These are phyloP conservation scores for Ciconia maguari DNA, from an alignment of 2,113 vertebrate species.

Conservation along the genomic window DNA sequence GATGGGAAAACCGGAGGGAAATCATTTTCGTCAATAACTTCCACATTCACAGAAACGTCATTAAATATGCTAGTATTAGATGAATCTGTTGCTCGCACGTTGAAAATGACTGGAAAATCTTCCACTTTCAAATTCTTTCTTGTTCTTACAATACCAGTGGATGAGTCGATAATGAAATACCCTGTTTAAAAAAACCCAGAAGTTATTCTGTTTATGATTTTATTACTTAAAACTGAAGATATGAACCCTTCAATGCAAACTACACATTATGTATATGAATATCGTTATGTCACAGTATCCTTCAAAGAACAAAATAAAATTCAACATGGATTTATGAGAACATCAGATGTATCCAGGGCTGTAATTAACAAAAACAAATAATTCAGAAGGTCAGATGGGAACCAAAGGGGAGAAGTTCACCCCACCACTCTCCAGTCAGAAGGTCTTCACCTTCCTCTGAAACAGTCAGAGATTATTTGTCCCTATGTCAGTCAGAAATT, in stretches of 20 bases:
- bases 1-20: constrained; percentile 55
- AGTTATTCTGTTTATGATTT: not conserved
- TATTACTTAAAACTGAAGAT: not conserved
- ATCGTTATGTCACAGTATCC: not conserved
- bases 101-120: constrained; percentile 52
- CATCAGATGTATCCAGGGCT: not conserved
- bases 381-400: not conserved
- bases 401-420: not conserved
- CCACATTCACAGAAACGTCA: constrained; percentile 31
- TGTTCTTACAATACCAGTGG: constrained; percentile 53
- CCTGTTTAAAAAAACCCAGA: not conserved
- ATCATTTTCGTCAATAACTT: constrained; percentile 45
- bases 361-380: not conserved
- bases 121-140: not conserved
- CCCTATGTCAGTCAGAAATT: not conserved
- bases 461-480: not conserved
- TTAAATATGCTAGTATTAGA: not conserved
- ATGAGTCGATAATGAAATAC: constrained; percentile 44
- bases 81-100: constrained; percentile 19
- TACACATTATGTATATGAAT: not conserved
- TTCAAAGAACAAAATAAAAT: not conserved
- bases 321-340: not conserved
- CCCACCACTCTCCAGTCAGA: not conserved
- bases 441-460: not conserved
- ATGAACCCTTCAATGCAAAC: not conserved